These are phyloP conservation scores for Arnoldichthys spilopterus DNA, from an alignment of 2,797 vertebrate species.

Conservation along the genomic window DNA sequence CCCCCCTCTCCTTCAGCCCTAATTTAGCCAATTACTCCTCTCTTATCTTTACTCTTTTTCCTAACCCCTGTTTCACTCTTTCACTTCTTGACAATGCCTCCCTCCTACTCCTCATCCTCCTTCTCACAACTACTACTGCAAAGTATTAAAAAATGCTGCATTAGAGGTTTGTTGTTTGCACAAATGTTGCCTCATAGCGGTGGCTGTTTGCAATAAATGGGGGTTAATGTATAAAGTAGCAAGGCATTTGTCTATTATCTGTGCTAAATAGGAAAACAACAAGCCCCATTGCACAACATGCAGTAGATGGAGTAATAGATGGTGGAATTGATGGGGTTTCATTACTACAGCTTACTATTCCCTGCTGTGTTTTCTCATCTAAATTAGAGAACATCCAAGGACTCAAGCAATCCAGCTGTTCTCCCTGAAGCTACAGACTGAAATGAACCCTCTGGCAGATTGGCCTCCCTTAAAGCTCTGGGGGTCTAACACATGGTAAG, in stretches of 20 bases:
- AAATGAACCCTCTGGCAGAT: not conserved
- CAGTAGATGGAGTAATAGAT: constrained; percentile 19
- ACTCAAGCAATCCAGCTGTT: not conserved
- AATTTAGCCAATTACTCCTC: constrained; percentile 43
- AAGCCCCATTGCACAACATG: constrained; percentile 15
- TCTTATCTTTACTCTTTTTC: constrained; percentile 30
- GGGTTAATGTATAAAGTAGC: not conserved
- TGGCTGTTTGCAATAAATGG: not conserved
- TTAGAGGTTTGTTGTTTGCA: not conserved
- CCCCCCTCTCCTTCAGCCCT: constrained; percentile 40
- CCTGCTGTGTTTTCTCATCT: constrained; percentile 34
- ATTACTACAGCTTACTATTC: constrained; percentile 29
- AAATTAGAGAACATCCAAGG: constrained; percentile 20
- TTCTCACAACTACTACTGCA: not conserved
- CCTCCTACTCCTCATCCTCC: not conserved
- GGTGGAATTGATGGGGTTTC: constrained; percentile 26
- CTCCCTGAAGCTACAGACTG: not conserved
- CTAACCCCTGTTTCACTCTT: constrained; percentile 13
- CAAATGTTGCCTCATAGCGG: not conserved
- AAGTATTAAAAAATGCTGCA: not conserved
- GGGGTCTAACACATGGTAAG: not conserved
- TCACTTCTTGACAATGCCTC: not conserved
- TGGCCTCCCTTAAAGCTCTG: not conserved
- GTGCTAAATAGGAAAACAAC: constrained; percentile 22
- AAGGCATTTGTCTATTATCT: constrained; percentile 19